A percentile compares a stretch with the other conserved stretches of the same genome.
phyloP scores from a whole-genome alignment of 2,888 invertebrate genomes.

The Drosophila mayaguana region DNA sequence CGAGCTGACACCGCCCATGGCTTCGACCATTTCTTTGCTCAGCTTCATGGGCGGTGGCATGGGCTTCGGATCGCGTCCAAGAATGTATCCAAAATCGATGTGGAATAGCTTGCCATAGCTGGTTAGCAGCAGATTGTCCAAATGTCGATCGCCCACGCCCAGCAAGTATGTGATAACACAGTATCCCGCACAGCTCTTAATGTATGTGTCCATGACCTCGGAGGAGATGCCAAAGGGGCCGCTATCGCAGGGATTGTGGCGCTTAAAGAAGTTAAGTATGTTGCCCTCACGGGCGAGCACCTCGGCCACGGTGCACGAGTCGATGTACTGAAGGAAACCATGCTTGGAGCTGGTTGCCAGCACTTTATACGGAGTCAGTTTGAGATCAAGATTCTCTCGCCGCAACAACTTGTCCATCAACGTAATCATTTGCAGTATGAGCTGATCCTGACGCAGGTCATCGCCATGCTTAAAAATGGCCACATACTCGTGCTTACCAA shows the following conservation, averaged over 20 bases:
- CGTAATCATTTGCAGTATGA: conserved; percentile 98
- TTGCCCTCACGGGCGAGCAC: conserved; percentile 94
- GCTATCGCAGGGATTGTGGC: conserved; percentile 94
- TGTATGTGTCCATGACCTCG: conserved; percentile 99
- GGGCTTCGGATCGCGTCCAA: conserved; percentile 99
- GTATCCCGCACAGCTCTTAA: conserved; percentile 98
- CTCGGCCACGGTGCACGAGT: conserved; percentile 96
- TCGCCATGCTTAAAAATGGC: conserved; percentile 99
- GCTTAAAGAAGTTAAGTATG: conserved; percentile 96
- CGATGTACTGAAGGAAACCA: conserved; percentile 98
- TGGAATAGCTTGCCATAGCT: conserved; percentile 96
- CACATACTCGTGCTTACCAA: conserved; percentile 90
- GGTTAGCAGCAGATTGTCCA: conserved; percentile 98
- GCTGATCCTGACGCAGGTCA: conserved; percentile 98
- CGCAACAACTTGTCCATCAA: conserved; percentile 98
- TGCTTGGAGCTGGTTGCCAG: conserved; percentile 98
- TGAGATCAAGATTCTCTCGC: conserved; percentile 97
- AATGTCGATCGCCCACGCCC: conserved; percentile 98
- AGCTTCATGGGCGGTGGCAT: conserved; percentile 99
- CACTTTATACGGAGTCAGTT: conserved; percentile 97
- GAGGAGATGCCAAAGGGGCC: conserved; percentile 96
- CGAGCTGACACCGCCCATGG: conserved; percentile 95
- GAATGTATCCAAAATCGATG: conserved; percentile 98
- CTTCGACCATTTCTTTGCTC: conserved; percentile 99
- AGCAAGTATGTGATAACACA: conserved; percentile 99